These are phyloP conservation scores for Drosophila anceps DNA, from an alignment of 2,888 invertebrate species.

Conservation along the genomic window DNA sequence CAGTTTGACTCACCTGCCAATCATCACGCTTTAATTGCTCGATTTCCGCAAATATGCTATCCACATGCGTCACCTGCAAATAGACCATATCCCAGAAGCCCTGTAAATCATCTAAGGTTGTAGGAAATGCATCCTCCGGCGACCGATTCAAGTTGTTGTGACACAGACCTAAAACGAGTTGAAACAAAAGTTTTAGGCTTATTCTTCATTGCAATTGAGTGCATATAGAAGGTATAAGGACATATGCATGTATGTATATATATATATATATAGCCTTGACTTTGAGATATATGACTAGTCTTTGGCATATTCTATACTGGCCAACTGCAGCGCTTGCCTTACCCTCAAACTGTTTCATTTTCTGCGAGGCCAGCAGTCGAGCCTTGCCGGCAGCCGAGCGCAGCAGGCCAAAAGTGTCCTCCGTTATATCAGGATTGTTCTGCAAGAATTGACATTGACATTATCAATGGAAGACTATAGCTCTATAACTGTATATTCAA, in stretches of 20 bases:
- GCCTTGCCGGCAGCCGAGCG: slow-evolving; percentile 97
- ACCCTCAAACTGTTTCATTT: slow-evolving; percentile 98
- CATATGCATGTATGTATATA: no score
- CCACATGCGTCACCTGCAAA: slow-evolving; percentile 94
- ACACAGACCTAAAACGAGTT: slow-evolving; percentile 87
- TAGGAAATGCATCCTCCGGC: slow-evolving; percentile 93
- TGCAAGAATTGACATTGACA: slow-evolving; percentile 50
- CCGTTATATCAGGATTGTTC: slow-evolving; percentile 87
- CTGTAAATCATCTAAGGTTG: slow-evolving; percentile 94
- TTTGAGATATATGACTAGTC: no score
- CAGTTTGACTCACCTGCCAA: slow-evolving; percentile 87
- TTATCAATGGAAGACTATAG: no score
- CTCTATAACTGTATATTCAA: no score
- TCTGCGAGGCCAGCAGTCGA: slow-evolving; percentile 94
- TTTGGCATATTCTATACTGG: neutral
- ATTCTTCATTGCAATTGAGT: neutral
- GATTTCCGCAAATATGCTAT: slow-evolving; percentile 91
- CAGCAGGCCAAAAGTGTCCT: slow-evolving; percentile 93
- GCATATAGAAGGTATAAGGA: neutral
- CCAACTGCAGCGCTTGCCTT: no score
- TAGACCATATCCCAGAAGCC: slow-evolving; percentile 99
- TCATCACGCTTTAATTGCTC: slow-evolving; percentile 88
- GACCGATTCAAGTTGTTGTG: slow-evolving; percentile 89
- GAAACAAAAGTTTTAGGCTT: neutral
- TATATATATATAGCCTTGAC: neutral